Evolutionary conservation across 2,113 vertebrate species (phyloP).

Genomic region (Cryptomyrus ogoouensis): DNA sequence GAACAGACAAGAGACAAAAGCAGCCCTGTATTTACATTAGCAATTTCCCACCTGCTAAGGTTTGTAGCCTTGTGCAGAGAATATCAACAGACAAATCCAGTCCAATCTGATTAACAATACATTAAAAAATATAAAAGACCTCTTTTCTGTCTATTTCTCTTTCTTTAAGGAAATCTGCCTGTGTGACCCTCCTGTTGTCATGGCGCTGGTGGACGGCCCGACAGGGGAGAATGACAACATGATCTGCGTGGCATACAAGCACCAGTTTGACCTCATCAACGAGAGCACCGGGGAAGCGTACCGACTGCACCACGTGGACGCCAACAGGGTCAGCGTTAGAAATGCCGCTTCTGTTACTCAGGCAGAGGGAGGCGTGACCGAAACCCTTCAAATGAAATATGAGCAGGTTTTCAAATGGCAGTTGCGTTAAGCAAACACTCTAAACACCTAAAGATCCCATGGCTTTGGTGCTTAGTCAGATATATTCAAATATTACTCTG

Average conservation of each 20-base stretch:
- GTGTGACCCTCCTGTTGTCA: constrained; percentile 82
- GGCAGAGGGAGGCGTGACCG: background rate
- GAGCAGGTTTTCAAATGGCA: background rate
- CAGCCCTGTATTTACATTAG: background rate
- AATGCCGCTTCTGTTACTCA: background rate
- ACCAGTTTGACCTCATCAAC: constrained; percentile 93
- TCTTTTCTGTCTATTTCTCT: background rate
- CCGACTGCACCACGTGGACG: constrained; percentile 82
- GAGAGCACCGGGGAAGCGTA: constrained; percentile 94
- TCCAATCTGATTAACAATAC: background rate
- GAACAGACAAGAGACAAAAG: background rate
- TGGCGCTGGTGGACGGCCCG: constrained; percentile 90
- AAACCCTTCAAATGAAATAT: background rate
- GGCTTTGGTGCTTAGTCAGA: too few relatives aligned
- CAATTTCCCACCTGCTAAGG: background rate
- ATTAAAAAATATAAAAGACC: background rate
- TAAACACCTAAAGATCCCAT: background rate
- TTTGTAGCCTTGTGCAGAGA: background rate
- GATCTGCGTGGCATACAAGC: constrained; percentile 94
- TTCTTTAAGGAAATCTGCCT: constrained; percentile 85
- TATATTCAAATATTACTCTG: too few relatives aligned
- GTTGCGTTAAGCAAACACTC: background rate
- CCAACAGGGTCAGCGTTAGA: constrained; percentile 76
- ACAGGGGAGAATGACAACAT: constrained; percentile 91
- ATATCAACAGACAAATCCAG: background rate